Evolutionary conservation across 2,797 vertebrate species (phyloP).

Genomic region (Thaleichthys pacificus): DNA sequence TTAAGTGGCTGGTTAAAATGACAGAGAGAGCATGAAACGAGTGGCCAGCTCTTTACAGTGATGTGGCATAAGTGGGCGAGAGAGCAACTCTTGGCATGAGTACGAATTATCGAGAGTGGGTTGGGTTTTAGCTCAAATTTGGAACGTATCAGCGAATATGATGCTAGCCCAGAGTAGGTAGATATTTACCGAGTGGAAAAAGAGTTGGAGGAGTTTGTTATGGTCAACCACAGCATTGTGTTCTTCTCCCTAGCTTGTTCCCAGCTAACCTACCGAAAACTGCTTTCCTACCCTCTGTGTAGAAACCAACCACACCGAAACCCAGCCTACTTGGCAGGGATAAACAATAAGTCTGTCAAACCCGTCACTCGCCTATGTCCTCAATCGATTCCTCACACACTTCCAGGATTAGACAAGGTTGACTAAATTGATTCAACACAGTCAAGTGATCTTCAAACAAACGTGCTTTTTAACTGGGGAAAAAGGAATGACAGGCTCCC

Average conservation of each 20-base stretch:
- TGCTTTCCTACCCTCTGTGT: background rate
- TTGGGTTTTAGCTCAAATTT: background rate
- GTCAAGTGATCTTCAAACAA: constrained; percentile 70
- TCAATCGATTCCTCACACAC: constrained; percentile 68
- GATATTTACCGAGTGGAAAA: no score
- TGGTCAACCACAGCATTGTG: background rate
- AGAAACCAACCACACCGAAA: constrained; percentile 42
- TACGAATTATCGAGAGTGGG: background rate
- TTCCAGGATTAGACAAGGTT: constrained; percentile 68
- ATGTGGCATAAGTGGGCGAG: constrained; percentile 21
- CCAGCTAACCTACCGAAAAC: background rate
- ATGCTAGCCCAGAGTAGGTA: background rate
- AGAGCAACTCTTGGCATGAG: no score
- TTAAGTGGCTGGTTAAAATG: constrained; percentile 49
- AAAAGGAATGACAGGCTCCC: constrained; percentile 62
- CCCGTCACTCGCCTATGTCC: constrained; percentile 57
- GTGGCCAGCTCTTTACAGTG: constrained; percentile 42
- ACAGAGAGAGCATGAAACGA: constrained; percentile 40
- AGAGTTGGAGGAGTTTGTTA: background rate
- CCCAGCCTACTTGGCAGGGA: constrained; percentile 39
- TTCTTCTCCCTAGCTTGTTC: no score
- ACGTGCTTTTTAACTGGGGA: constrained; percentile 60
- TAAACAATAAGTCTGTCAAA: constrained; percentile 42
- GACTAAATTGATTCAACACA: constrained; percentile 71
- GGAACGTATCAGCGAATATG: background rate